A percentile compares a stretch with the other conserved stretches of the same genome.
These are phyloP conservation scores for Apamea crenata DNA, from an alignment of 2,888 invertebrate species.

Conservation along the genomic window DNA sequence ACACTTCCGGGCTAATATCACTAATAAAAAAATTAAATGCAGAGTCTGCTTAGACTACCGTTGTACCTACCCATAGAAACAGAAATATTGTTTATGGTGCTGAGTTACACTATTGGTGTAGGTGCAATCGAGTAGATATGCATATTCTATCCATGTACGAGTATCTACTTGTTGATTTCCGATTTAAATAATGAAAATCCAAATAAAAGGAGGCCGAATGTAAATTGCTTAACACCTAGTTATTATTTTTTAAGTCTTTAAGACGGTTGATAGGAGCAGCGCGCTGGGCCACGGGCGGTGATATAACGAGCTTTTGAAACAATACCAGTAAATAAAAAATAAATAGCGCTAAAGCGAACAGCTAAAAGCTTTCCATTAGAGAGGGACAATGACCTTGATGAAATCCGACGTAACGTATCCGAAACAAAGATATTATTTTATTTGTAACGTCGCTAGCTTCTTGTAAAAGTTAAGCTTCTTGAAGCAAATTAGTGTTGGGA, in stretches of 20 bases:
- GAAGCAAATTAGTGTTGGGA: background rate
- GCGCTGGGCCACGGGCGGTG: background rate
- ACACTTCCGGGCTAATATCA: background rate
- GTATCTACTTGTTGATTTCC: too few species aligned
- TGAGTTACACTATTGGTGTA: background rate
- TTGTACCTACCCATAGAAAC: background rate
- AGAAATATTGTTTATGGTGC: background rate
- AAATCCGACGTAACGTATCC: conserved; percentile 4
- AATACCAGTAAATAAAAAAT: conserved; percentile 36
- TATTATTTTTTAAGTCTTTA: background rate
- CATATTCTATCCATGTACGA: background rate
- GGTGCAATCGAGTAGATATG: background rate
- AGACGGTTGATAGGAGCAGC: background rate
- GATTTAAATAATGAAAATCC: background rate
- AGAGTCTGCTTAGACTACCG: background rate
- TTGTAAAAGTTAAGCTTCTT: background rate
- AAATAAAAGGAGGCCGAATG: background rate
- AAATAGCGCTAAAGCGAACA: conserved; percentile 15
- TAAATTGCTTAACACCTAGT: too few species aligned
- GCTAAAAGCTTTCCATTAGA: conserved; percentile 44
- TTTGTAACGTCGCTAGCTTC: background rate
- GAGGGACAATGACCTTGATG: background rate
- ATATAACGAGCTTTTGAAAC: conserved; percentile 13
- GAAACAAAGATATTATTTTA: conserved; percentile 1
- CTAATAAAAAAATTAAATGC: background rate